phyloP scores from a whole-genome alignment of 2,888 invertebrate genomes.

The Charanyca ferruginea region DNA sequence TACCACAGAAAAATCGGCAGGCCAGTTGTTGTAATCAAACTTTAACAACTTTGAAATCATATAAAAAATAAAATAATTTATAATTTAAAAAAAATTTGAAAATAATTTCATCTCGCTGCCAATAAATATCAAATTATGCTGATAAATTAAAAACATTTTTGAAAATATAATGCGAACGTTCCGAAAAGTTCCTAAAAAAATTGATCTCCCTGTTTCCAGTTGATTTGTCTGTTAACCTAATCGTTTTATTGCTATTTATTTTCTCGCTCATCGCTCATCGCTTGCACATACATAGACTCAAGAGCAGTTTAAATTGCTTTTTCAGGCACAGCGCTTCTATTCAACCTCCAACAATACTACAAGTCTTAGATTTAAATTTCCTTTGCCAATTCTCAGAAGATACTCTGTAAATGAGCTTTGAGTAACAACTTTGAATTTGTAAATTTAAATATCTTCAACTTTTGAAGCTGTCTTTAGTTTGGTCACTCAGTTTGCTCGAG shows the following conservation, averaged over 20 bases:
- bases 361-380: conserved; percentile 82
- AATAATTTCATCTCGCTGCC: too few relatives aligned
- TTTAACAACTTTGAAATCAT: too few relatives aligned
- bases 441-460: conserved; percentile 42
- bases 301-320: conserved; percentile 90
- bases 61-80: too few relatives aligned
- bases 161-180: too few relatives aligned
- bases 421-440: conserved; percentile 45
- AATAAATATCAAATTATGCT: too few relatives aligned
- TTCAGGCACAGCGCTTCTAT: conserved; percentile 86
- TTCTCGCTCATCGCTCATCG: conserved; percentile 51
- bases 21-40: too few relatives aligned
- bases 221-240: not conserved
- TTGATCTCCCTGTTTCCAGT: too few relatives aligned
- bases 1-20: too few relatives aligned
- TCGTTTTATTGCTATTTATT: not conserved
- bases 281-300: conserved; percentile 69
- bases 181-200: too few relatives aligned
- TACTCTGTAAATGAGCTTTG: conserved; percentile 65
- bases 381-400: conserved; percentile 64
- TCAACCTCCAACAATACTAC: conserved; percentile 81
- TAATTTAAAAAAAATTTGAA: too few relatives aligned
- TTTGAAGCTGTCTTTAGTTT: conserved; percentile 32
- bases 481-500: conserved; percentile 34
- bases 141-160: too few relatives aligned